Conservation (phyloP, 1,140 invertebrate genomes). For the Zaprionus nigranus region DNA sequence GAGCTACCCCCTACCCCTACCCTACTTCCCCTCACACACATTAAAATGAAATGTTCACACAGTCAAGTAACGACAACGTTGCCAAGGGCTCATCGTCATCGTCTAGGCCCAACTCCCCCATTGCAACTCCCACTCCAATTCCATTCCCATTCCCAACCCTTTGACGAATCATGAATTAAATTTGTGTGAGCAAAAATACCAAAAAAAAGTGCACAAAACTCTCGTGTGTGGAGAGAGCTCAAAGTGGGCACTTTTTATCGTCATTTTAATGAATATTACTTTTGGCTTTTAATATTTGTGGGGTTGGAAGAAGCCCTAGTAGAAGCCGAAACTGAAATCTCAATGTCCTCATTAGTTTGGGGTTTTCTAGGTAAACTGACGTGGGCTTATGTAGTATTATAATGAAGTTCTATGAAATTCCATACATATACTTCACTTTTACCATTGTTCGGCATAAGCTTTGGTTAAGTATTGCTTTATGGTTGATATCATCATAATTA, state of each 20-base stretch:
- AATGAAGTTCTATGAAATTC: slow-evolving; percentile 11
- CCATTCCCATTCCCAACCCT: slow-evolving; percentile 31
- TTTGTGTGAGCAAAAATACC: slow-evolving; percentile 33
- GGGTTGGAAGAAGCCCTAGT: not conserved
- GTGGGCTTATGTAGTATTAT: slow-evolving; percentile 27
- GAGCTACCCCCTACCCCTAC: not conserved
- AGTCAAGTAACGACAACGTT: slow-evolving; percentile 51
- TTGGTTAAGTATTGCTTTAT: not conserved
- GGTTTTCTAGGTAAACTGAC: slow-evolving; percentile 6
- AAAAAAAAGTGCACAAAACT: slow-evolving; percentile 21
- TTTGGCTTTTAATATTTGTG: slow-evolving; percentile 73
- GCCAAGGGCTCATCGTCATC: slow-evolving; percentile 37
- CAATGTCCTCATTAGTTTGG: slow-evolving; percentile 31
- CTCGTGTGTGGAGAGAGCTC: not conserved
- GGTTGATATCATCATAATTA: too few relatives aligned
- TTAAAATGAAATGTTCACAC: slow-evolving; percentile 79
- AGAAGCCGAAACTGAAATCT: slow-evolving; percentile 16
- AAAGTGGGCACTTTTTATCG: slow-evolving; percentile 60
- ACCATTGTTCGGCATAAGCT: not conserved
- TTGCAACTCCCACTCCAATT: not conserved
- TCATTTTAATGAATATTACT: slow-evolving; percentile 77
- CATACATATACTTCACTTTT: slow-evolving; percentile 30
- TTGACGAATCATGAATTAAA: slow-evolving; percentile 65
- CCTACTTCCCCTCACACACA: slow-evolving; percentile 23
- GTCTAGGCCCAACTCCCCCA: slow-evolving; percentile 55